These are phyloP conservation scores for Gandaritis pyraliata DNA, from an alignment of 2,888 invertebrate genomes.

Conservation along the genomic window DNA sequence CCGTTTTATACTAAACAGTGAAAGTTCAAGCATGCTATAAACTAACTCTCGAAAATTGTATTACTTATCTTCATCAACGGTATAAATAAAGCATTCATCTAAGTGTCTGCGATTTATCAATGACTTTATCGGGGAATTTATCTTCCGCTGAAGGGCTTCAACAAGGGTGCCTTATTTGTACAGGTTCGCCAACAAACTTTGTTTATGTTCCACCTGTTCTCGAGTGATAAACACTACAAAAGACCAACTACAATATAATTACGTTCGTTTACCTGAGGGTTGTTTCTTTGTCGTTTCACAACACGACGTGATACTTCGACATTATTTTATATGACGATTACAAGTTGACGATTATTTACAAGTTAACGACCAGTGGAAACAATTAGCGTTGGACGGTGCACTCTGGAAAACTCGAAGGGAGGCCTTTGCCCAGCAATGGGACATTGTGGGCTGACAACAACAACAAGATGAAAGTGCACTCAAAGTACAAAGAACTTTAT, in stretches of 20 bases:
- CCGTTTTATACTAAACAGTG: too few species aligned
- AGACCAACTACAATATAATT: constrained; percentile 39
- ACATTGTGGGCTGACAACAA: too few species aligned
- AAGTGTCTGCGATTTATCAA: constrained; percentile 46
- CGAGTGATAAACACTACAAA: constrained; percentile 49
- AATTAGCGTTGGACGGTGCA: too few species aligned
- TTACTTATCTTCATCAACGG: background rate
- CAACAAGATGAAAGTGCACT: background rate
- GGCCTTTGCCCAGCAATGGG: too few species aligned
- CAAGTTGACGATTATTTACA: too few species aligned
- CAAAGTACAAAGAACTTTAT: background rate
- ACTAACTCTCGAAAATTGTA: background rate
- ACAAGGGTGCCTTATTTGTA: constrained; percentile 57
- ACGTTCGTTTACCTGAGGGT: constrained; percentile 40
- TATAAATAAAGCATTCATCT: constrained; percentile 6
- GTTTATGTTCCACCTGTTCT: constrained; percentile 62
- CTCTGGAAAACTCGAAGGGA: too few species aligned
- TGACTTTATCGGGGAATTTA: constrained; percentile 41
- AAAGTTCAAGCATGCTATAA: too few species aligned
- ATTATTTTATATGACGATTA: background rate
- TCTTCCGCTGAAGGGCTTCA: constrained; percentile 41
- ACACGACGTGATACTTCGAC: background rate
- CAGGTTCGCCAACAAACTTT: constrained; percentile 61
- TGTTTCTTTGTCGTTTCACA: background rate
- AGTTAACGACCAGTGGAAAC: too few species aligned